Conservation (phyloP, 2,113 vertebrate species). For the Greenwoodochromis staneri region DNA sequence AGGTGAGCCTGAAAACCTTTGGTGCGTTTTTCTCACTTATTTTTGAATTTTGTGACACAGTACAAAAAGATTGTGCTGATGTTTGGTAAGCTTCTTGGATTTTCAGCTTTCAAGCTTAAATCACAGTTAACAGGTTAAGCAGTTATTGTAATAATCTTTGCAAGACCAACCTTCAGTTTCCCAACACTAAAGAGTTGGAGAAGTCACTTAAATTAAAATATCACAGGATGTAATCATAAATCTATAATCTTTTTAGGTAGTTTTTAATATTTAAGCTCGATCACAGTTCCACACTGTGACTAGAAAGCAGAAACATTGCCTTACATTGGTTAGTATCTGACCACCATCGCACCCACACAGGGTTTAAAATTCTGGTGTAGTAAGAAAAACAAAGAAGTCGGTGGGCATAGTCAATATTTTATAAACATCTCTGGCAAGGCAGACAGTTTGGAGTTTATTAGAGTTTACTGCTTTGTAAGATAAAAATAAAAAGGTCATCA, state of each 20-base stretch:
- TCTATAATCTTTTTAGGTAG: background rate
- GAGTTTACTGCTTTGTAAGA: background rate
- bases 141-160: background rate
- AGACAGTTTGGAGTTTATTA: background rate
- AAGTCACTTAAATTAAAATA: background rate
- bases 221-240: background rate
- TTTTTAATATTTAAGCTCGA: background rate
- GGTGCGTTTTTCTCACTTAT: background rate
- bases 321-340: background rate
- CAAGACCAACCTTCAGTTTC: background rate
- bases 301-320: background rate
- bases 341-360: background rate
- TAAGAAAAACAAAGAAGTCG: background rate
- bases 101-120: background rate
- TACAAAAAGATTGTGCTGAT: rapidly evolving
- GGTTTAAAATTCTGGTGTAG: background rate
- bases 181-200: background rate
- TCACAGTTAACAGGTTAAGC: background rate
- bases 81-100: background rate
- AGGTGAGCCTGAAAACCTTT: background rate
- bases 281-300: rapidly evolving
- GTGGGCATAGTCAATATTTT: background rate
- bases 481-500: background rate
- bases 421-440: background rate
- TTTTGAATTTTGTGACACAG: background rate